A percentile compares a stretch with the other conserved stretches of the same genome.
Conservation (phyloP, 1,140 invertebrate genomes). For the Radopholus similis region DNA sequence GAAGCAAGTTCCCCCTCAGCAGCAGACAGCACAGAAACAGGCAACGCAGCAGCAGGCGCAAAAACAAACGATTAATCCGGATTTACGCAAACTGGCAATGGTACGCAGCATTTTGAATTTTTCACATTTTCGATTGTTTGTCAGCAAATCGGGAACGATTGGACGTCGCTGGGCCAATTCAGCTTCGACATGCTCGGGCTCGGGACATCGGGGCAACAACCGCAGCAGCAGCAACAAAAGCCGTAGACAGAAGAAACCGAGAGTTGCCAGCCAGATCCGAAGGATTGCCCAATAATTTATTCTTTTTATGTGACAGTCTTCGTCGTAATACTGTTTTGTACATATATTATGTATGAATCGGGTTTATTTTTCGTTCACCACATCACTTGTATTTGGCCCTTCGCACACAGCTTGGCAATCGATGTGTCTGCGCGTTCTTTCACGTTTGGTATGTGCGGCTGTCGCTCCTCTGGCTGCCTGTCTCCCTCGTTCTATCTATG, state of each 20-base stretch:
- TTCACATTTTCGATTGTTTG: background rate
- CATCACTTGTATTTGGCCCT: too few relatives aligned
- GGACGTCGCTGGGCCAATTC: background rate
- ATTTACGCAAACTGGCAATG: background rate
- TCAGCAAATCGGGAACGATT: background rate
- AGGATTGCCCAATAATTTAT: too few relatives aligned
- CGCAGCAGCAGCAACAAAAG: background rate
- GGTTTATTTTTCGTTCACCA: too few relatives aligned
- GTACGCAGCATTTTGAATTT: background rate
- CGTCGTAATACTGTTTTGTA: too few relatives aligned
- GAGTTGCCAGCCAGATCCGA: too few relatives aligned
- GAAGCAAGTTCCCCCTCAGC: background rate
- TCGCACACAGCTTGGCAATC: too few relatives aligned
- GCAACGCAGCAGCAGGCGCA: background rate
- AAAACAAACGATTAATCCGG: background rate
- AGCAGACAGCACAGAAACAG: background rate
- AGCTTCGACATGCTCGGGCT: conserved; percentile 1
- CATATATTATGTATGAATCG: too few relatives aligned
- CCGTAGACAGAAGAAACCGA: too few relatives aligned
- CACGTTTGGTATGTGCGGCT: background rate
- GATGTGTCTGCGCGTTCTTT: background rate
- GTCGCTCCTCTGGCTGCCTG: background rate
- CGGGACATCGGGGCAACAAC: background rate
- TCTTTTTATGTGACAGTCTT: too few relatives aligned
- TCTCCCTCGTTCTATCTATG: background rate